These are phyloP conservation scores for Argynnis bischoffii DNA, from an alignment of 2,888 invertebrate species.

Conservation along the genomic window DNA sequence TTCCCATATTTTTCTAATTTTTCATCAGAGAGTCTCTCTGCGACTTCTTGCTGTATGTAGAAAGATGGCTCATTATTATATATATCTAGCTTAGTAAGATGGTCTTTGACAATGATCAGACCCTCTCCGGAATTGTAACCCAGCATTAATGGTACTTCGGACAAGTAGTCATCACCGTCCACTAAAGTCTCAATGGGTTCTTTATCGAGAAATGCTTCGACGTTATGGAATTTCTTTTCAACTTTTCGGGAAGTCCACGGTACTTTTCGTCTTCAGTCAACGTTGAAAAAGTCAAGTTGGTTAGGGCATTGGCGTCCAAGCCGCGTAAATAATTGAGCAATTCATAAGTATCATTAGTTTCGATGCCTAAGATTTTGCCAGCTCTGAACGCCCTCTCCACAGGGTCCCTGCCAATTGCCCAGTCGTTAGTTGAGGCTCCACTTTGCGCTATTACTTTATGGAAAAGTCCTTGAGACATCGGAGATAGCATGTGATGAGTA, in stretches of 20 bases:
- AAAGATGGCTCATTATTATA: constrained; percentile 52
- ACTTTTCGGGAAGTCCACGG: constrained; percentile 57
- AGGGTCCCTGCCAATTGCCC: constrained; percentile 49
- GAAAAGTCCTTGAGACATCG: constrained; percentile 66
- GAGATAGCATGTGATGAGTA: constrained; percentile 65
- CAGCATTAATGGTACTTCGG: constrained; percentile 55
- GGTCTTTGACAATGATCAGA: constrained; percentile 48
- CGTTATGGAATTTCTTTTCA: constrained; percentile 57
- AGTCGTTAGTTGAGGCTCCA: constrained; percentile 59
- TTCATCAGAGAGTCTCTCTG: constrained; percentile 44
- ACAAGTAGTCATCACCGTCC: constrained; percentile 47
- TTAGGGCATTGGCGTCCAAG: constrained; percentile 52
- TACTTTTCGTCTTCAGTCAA: constrained; percentile 54
- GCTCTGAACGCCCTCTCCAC: constrained; percentile 56
- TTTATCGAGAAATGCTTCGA: constrained; percentile 55
- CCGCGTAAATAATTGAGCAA: constrained; percentile 52
- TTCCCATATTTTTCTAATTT: constrained; percentile 52
- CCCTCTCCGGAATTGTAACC: constrained; percentile 65
- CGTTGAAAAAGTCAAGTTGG: constrained; percentile 49
- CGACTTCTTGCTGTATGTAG: constrained; percentile 56
- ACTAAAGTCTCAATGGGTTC: constrained; percentile 51
- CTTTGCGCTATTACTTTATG: constrained; percentile 68
- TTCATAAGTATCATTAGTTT: constrained; percentile 53
- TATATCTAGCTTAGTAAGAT: constrained; percentile 47
- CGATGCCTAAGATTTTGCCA: constrained; percentile 57